Base-by-base conservation (phyloP, 2,888 invertebrate genomes). In the Habroteleia sp. region DNA sequence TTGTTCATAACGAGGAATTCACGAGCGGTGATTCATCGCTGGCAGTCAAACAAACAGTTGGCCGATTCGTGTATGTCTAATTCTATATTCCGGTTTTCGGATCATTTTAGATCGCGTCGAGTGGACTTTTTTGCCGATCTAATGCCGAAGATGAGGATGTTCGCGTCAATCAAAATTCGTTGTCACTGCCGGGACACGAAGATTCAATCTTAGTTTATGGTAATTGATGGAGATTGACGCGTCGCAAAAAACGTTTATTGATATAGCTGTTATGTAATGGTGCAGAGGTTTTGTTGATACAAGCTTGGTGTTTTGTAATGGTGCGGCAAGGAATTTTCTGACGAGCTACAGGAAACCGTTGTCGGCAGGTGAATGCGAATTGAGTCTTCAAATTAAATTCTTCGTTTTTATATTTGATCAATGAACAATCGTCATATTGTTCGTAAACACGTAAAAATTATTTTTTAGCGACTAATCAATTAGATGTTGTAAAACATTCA, bases 1-100 rank as follows among this genome's bases (percentile, higher is more conserved):
- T 46, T 46, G 37, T 39, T 46, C 42, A 41, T 37, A 65, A 65
- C 54, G 41, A 37, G 33, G 10, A 42, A 42, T 52, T 62, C 48
- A 48, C 48, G 13, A 31, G 8, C 48, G 14, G 14, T 50, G 48
- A 52, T 65, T 52, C 52, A 52, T 50, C 33, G 33, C 3, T 3
- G n/a, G 17, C 3, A 11, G 2, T 7, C 37, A 39, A 39, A 7
- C 7, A 41, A 56, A 39, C 11, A 11, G 16, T 23, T 6, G 14
- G 7, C 8, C 39, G 11, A 39, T 1, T 39, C 13, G 25, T 23
- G 23, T 14, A 27, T 29, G 33, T 50, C 41, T 62, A 62, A 62
- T 33, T 50, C 35, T 50, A 52, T n/a, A n/a, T 50, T 42, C 13
- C 31, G 20, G 14, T 35, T 44, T 25, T 13, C 10, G 33, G 0